Conservation (phyloP, 2,797 vertebrate species). For the Megaceryle alcyon region DNA sequence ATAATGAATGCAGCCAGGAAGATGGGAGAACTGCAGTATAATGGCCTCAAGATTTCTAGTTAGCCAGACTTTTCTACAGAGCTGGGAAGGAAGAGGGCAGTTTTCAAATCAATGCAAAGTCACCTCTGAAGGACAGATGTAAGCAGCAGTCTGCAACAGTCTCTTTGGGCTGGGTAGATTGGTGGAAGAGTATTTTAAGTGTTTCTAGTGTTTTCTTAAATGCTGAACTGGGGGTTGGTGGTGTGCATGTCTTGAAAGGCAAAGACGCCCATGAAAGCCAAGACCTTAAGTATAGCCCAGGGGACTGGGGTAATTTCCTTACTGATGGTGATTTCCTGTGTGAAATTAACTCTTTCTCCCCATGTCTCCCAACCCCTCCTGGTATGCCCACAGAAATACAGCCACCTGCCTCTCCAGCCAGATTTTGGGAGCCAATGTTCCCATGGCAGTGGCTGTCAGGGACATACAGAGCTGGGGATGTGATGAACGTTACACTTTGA, state of each 20-base stretch:
- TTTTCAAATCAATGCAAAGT: not conserved
- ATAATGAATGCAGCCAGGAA: slow-evolving; percentile 24
- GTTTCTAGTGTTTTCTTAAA: not conserved
- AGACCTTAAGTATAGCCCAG: not conserved
- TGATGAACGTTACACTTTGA: not conserved
- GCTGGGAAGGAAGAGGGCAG: not conserved
- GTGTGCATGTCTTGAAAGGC: accelerated
- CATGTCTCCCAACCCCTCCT: accelerated
- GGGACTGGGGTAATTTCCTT: not conserved
- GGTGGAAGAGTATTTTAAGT: not conserved
- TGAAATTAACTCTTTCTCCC: not conserved
- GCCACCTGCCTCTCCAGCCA: not conserved
- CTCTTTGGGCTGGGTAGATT: not conserved
- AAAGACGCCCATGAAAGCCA: not conserved
- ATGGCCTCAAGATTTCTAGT: not conserved
- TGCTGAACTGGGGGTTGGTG: not conserved
- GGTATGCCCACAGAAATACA: accelerated
- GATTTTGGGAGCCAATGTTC: not conserved
- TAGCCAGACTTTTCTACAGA: not conserved
- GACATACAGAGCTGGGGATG: not conserved
- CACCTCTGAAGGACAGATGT: not conserved
- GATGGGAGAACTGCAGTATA: not conserved
- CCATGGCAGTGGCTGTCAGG: not conserved
- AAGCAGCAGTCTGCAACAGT: not conserved
- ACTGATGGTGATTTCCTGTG: not conserved